Evolutionary conservation across 2,113 vertebrate species (phyloP), one percentile per base, ranked within the genome.

Genomic region (Odocoileus virginianus): DNA sequence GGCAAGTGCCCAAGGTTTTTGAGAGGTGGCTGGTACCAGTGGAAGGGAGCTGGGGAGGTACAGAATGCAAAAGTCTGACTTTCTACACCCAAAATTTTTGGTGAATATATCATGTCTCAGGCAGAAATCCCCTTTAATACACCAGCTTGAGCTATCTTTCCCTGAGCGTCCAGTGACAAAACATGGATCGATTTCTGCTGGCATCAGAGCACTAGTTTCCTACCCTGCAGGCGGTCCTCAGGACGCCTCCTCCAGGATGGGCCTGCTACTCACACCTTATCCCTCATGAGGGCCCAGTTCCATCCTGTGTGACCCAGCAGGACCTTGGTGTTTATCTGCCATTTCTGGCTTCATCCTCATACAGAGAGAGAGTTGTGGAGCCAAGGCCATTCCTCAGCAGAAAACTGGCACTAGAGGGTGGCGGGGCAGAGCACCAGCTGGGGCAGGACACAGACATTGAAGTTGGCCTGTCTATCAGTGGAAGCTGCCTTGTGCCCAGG

Each of bases 181-280:
- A 61, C 7, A 8, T 0, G 14, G 6, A 17, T 25, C 11, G 0
- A 47, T 1, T 19, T 47, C 54, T 33, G 55, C 71, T 23, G 8
- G 30, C 23, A 4, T 23, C 64, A 6, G 47, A 7, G 10, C 6
- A 50, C 7, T 28, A 16, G 3, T 3, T 14, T n/a, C 47, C 10
- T 7, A 19, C 6, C 9, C 92, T 52, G 23, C 12, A 25, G 6
- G 11, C 2, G 2, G 27, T 11, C 88, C 40, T 0, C 33, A 0
- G 52, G 83, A 50, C 0, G 33, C 52, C 67, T 47, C 64, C 45
- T 60, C 54, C 33, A 1, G 14, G 13, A 23, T 12, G 33, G 11
- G 12, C 13, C 60, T 60, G 55, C 40, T 1, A 1, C 19, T 58
- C 28, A 11, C 0, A 0, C 30, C 40, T 64, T 8, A 28, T 2